These are phyloP conservation scores for Falco naumanni DNA, from an alignment of 2,797 vertebrate genomes.

Conservation along the genomic window DNA sequence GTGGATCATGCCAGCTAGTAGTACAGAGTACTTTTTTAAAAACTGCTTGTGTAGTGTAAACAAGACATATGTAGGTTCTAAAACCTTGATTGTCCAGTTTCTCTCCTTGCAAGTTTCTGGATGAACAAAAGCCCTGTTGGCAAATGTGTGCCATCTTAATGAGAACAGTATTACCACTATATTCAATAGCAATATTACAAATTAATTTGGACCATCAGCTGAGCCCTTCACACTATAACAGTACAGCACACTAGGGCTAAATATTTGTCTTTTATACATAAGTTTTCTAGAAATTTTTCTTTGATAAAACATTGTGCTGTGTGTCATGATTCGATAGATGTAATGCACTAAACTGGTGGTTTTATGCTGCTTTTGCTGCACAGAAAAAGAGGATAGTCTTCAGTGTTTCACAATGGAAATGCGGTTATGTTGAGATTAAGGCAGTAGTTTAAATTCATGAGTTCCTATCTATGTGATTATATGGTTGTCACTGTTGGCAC, in stretches of 20 bases:
- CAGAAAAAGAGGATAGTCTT: neutral
- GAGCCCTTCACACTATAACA: neutral
- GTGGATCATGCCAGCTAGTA: neutral
- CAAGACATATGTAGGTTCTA: neutral
- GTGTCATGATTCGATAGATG: neutral
- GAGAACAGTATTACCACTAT: neutral
- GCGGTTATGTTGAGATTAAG: neutral
- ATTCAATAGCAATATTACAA: neutral
- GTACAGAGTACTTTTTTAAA: neutral
- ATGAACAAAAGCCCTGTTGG: neutral
- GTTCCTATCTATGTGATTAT: neutral
- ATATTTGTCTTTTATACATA: neutral
- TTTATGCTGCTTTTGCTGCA: neutral
- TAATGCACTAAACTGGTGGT: neutral
- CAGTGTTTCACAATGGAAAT: neutral
- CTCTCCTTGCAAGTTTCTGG: neutral
- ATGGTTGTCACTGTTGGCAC: neutral
- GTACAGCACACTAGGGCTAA: neutral
- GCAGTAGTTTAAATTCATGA: neutral
- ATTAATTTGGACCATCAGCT: neutral
- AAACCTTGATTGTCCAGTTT: neutral
- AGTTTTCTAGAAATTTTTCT: neutral
- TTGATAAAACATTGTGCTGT: neutral
- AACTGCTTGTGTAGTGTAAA: neutral
- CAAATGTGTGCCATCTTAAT: neutral